These are phyloP conservation scores for Belgica antarctica DNA, from an alignment of 2,888 invertebrate genomes.

Conservation along the genomic window DNA sequence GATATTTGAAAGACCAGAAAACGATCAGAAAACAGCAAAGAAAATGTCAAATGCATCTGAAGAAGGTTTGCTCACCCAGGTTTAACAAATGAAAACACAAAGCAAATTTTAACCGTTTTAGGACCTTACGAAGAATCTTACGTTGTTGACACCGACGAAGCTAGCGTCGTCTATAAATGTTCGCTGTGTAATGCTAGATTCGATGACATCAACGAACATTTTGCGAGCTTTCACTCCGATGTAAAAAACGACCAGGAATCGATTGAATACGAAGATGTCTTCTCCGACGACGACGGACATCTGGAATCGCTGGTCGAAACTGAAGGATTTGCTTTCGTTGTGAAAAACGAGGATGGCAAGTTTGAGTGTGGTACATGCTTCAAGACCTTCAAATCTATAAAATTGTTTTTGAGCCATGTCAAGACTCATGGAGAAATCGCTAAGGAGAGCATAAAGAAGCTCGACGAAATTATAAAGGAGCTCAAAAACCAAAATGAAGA, in stretches of 20 bases:
- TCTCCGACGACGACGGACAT: not conserved
- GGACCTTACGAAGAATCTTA: too few relatives aligned
- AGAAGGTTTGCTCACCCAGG: too few relatives aligned
- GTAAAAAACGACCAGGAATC: not conserved
- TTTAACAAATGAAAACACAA: too few relatives aligned
- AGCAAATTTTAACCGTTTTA: too few relatives aligned
- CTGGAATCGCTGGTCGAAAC: not conserved
- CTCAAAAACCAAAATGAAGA: not conserved
- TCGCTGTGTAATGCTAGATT: not conserved
- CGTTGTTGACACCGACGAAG: too few relatives aligned
- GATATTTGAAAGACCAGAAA: too few relatives aligned
- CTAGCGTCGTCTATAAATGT: conserved; percentile 18
- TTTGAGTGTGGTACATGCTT: conserved; percentile 4
- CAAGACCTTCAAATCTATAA: not conserved
- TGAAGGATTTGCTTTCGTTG: conserved; percentile 4
- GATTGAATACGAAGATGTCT: not conserved
- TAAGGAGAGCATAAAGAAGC: not conserved
- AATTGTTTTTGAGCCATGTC: not conserved
- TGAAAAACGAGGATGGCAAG: not conserved
- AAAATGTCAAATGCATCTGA: too few relatives aligned
- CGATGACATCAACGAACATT: conserved; percentile 21
- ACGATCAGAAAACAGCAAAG: too few relatives aligned
- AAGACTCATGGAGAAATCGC: not conserved
- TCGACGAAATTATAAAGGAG: conserved; percentile 3
- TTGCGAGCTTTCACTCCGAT: not conserved